These are phyloP conservation scores for Tricholaema leucomelas DNA, from an alignment of 2,113 vertebrate genomes.

Conservation along the genomic window DNA sequence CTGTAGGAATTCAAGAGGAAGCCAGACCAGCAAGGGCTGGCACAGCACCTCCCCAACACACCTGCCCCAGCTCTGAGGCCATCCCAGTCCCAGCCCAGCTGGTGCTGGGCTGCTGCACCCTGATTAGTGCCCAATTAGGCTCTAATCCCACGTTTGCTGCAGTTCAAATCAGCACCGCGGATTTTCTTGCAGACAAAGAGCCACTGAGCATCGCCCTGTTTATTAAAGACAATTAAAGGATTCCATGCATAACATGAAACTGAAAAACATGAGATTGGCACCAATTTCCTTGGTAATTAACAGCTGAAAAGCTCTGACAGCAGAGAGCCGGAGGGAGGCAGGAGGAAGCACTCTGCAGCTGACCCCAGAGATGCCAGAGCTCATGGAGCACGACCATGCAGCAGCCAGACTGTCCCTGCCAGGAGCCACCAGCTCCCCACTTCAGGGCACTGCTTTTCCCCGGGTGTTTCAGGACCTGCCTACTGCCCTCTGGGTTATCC, in stretches of 20 bases:
- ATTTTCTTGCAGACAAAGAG: not conserved
- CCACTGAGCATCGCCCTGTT: not conserved
- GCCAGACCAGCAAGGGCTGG: not conserved
- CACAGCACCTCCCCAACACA: rapidly evolving
- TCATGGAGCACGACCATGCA: not conserved
- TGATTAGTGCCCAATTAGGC: not conserved
- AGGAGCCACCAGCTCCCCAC: rapidly evolving
- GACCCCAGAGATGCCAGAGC: rapidly evolving
- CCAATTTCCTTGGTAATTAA: not conserved
- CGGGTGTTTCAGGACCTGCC: not conserved
- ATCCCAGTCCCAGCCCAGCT: rapidly evolving
- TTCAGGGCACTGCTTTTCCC: not conserved
- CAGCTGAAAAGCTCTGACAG: not conserved
- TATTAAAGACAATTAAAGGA: not conserved
- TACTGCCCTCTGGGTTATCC: not conserved
- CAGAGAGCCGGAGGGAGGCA: not conserved
- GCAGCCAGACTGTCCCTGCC: not conserved
- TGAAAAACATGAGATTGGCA: not conserved
- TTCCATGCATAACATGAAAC: not conserved
- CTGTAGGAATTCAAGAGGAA: not conserved
- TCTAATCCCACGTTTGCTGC: not conserved
- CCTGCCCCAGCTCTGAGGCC: not conserved
- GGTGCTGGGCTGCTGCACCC: rapidly evolving
- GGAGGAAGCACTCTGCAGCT: not conserved
- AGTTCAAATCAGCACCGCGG: not conserved